Conservation (phyloP, 2,113 vertebrate species). For the Epinephelus cyanopodus region DNA sequence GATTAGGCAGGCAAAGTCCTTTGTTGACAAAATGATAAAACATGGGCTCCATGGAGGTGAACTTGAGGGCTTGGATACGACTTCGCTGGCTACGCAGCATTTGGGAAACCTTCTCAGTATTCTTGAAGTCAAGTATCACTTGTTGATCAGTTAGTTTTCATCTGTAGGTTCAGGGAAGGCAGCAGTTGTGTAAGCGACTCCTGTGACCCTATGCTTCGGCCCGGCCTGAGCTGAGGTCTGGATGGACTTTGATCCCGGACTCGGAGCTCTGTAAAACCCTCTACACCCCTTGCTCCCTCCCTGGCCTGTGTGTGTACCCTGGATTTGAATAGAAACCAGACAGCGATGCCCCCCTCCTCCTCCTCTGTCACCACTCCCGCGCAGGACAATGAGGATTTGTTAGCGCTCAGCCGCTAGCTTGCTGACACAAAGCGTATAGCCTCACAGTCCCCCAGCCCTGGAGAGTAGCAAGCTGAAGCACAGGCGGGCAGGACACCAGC, state of each 20-base stretch:
- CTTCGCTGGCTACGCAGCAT: neutral
- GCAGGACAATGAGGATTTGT: conserved; percentile 97
- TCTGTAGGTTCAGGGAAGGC: conserved; percentile 20
- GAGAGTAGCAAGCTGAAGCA: conserved; percentile 73
- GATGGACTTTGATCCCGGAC: conserved; percentile 59
- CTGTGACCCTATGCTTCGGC: conserved; percentile 19
- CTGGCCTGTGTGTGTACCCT: conserved; percentile 87
- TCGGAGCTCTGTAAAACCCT: conserved; percentile 28
- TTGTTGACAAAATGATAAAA: conserved; percentile 18
- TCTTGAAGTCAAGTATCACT: conserved; percentile 31
- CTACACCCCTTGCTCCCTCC: conserved; percentile 34
- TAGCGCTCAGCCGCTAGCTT: conserved; percentile 91
- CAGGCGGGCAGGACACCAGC: conserved; percentile 68
- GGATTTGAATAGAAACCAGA: conserved; percentile 99
- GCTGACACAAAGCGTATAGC: conserved; percentile 93
- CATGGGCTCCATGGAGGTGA: neutral
- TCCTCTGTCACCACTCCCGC: conserved; percentile 88
- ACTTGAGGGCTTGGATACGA: neutral
- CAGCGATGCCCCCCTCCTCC: conserved; percentile 85
- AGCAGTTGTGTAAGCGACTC: conserved; percentile 53
- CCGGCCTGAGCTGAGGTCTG: conserved; percentile 25
- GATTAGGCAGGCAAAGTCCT: conserved; percentile 17
- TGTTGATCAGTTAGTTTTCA: conserved; percentile 42
- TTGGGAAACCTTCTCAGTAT: neutral
- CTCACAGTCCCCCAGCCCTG: conserved; percentile 71